Conservation (phyloP, 2,888 invertebrate genomes). For the Xanthia icteritia region DNA sequence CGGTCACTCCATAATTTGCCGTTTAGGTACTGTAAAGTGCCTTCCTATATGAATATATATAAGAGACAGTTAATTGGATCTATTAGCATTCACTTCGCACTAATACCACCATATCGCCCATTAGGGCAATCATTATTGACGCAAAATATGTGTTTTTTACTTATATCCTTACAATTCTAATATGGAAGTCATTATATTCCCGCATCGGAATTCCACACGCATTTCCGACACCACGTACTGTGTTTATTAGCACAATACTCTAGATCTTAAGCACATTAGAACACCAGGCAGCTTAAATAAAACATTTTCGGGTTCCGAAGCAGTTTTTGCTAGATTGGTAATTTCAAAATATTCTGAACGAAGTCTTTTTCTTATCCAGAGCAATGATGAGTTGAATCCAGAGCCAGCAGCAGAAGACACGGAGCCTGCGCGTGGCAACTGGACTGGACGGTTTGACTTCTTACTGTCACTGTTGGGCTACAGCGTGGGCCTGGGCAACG, state of each 20-base stretch:
- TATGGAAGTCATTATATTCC: conserved; percentile 7
- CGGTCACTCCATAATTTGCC: conserved; percentile 1
- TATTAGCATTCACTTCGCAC: conserved; percentile 35
- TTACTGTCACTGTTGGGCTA: conserved; percentile 93
- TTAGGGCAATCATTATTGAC: neutral
- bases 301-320: neutral
- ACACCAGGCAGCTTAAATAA: neutral
- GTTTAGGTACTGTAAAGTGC: conserved; percentile 2
- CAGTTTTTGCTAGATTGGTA: neutral
- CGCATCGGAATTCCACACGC: conserved; percentile 1
- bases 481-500: conserved; percentile 93
- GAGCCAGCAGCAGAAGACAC: conserved; percentile 75
- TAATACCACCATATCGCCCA: conserved; percentile 7
- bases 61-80: conserved; percentile 29
- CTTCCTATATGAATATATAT: neutral
- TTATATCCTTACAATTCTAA: conserved; percentile 1
- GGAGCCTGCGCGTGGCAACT: conserved; percentile 92
- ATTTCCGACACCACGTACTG: neutral
- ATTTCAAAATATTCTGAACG: neutral
- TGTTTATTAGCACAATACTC: neutral
- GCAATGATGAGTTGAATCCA: conserved; percentile 74
- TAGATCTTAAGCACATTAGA: neutral
- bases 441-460: conserved; percentile 94
- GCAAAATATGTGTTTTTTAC: conserved; percentile 13
- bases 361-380: conserved; percentile 65